Evolutionary conservation across 1,140 invertebrate genomes (phyloP), one percentile per base, ranked within the genome.

Genomic region (Tetragnatha versicolor): DNA sequence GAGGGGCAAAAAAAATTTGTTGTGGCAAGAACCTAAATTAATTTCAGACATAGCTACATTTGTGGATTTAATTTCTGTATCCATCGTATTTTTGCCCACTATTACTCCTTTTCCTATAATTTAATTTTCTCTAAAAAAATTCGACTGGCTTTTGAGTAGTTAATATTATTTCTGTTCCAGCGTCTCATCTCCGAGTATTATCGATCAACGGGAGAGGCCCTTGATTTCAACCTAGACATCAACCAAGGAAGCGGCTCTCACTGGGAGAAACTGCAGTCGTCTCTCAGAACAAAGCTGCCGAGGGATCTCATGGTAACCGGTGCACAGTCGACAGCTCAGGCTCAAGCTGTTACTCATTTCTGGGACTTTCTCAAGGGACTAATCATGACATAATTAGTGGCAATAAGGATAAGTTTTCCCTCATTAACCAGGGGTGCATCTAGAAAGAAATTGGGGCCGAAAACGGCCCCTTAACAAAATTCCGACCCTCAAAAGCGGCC

Each of bases 131-230:
- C 12, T 47, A 2, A 47, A 47, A 47, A 47, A 47, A 47, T 2
- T 47, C 20, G 20, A 47, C 3, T 47, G 12, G 0, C 14, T 61
- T 5, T 61, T 61, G 0, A n/a, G n/a, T 0, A 37, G 0, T 7
- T 33, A n/a, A 35, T 35, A 37, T 37, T n/a, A 45, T 61, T 61
- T 35, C 25, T 78, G 76, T 87, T 88, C 29, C 83, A 92, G 88
- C 91, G 92, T 87, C 90, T 91, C 83, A 92, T 93, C 84, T 91
- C 92, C 10, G 92, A 95, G 82, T 96, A 94, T 86, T 96, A 96
- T 83, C 90, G 89, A 81, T 89, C 90, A 63, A 91, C 93, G 81
- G 90, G 91, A 22, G 93, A 94, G 82, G 88, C 91, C 55, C 89
- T 96, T 3, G 89, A 93, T 82, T 96, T 97, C 83, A 90, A 88